Evolutionary conservation across 2,888 invertebrate genomes (phyloP), one percentile per base, ranked within the genome.

Genomic region (Ophonus ardosiacus): DNA sequence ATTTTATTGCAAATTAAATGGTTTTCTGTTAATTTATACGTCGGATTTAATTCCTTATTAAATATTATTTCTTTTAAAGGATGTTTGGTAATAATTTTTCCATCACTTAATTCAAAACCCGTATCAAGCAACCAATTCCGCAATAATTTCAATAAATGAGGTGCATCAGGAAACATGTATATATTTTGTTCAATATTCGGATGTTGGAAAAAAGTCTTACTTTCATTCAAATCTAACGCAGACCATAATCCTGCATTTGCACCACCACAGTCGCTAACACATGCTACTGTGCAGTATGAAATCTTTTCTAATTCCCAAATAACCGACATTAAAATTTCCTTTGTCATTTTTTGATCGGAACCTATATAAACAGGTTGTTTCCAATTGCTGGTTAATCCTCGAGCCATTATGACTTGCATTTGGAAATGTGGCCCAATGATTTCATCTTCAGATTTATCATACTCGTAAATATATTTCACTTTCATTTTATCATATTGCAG

Each of bases 181-280:
- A 88, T 79, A 21, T 86, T 86, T 17, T 86, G 71, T 0, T 86
- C 15, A 6, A 86, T 87, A 7, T 84, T 51, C 7, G 87, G 87
- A 81, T 88, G 88, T 51, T 51, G 59, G 83, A 87, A 88, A 68
- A 51, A 86, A 24, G 87, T 86, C 0, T 87, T 88, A 6, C 88
- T 83, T 40, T 82, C 56, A 21, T 76, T 43, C 5, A 89, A 86
- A 65, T 86, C 85, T 68, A 89, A 63, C 43, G 86, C 76, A 71
- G 86, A 87, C 88, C 89, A 88, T 5, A 89, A 71, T 56, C 88
- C 86, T 21, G 86, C 15, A 85, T 88, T 89, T n/a, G 87, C 85
- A 15, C 87, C 87, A 10, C 88, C 38, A 86, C 85, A 65, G 63
- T 86, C 84, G 15, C 17, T 82, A 10, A 86, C 84, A 65, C 84